A percentile compares a stretch with the other conserved stretches of the same genome.
These are phyloP conservation scores for Hermaeophaga mercurialis DNA, from an alignment of 2,888 invertebrate genomes.

Conservation along the genomic window DNA sequence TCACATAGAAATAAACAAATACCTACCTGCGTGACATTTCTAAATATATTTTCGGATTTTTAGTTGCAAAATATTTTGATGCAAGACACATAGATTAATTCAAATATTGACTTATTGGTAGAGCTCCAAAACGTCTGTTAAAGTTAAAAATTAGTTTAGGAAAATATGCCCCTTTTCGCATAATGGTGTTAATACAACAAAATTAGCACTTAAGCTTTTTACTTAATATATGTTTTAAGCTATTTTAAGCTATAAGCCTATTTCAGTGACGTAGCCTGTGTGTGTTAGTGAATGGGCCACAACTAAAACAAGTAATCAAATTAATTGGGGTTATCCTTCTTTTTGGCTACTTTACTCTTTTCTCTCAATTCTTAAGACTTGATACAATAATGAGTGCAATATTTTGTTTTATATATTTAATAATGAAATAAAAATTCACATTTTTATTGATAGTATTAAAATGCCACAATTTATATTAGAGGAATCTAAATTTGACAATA, in stretches of 20 bases:
- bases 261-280: neutral
- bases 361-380: slow-evolving; percentile 9
- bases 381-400: slow-evolving; percentile 1
- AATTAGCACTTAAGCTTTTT: slow-evolving; percentile 17
- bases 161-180: slow-evolving; percentile 1
- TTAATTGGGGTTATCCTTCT: no score
- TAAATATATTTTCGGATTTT: neutral
- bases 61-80: neutral
- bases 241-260: slow-evolving; percentile 8
- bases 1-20: no score
- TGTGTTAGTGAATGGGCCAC: no score
- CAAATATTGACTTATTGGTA: slow-evolving; percentile 11
- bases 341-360: neutral
- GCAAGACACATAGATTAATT: neutral
- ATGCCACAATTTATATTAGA: no score
- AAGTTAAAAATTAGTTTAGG: slow-evolving; percentile 19
- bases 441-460: no score
- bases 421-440: no score
- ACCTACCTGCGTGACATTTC: neutral
- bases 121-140: slow-evolving; percentile 12
- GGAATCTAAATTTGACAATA: no score
- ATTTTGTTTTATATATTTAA: slow-evolving; percentile 1
- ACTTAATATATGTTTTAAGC: slow-evolving; percentile 11
- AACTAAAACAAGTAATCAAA: no score
- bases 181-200: slow-evolving; percentile 11